These are phyloP conservation scores for Anthophora plumipes DNA, from an alignment of 2,888 invertebrate genomes.

Conservation along the genomic window DNA sequence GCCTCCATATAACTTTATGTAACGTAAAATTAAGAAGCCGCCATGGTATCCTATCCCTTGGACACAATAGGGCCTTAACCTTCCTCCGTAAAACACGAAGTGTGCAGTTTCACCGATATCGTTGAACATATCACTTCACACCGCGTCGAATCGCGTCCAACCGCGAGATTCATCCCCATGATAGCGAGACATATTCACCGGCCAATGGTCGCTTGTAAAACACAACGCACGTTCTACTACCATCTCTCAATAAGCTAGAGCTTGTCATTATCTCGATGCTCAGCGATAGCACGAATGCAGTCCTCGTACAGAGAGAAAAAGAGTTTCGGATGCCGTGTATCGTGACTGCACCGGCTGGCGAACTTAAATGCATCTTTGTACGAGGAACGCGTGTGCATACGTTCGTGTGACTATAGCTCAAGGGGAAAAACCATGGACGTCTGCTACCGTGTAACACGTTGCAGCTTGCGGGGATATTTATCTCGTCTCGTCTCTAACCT, in stretches of 20 bases:
- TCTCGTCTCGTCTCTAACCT: slow-evolving; percentile 49
- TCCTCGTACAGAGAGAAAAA: neutral
- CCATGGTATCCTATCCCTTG: neutral
- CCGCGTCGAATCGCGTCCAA: slow-evolving; percentile 30
- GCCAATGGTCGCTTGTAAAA: slow-evolving; percentile 44
- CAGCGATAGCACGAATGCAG: slow-evolving; percentile 24
- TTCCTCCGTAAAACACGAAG: slow-evolving; percentile 16
- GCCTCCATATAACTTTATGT: slow-evolving; percentile 19
- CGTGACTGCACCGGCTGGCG: slow-evolving; percentile 29
- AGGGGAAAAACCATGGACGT: slow-evolving; percentile 56
- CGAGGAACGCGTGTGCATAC: slow-evolving; percentile 15
- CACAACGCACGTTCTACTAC: slow-evolving; percentile 59
- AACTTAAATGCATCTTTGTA: slow-evolving; percentile 52
- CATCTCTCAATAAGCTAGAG: slow-evolving; percentile 68
- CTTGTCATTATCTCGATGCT: slow-evolving; percentile 64
- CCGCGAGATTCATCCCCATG: slow-evolving; percentile 20
- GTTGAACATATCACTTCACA: slow-evolving; percentile 36
- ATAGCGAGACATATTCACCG: neutral
- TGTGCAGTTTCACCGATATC: slow-evolving; percentile 62
- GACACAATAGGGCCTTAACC: neutral
- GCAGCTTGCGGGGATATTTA: slow-evolving; percentile 60
- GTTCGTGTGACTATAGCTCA: slow-evolving; percentile 11
- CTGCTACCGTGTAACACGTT: slow-evolving; percentile 68
- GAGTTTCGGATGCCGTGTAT: neutral
- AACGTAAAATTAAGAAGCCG: slow-evolving; percentile 48